Conservation (phyloP, 2,113 vertebrate species). For the Dasyprocta punctata region DNA sequence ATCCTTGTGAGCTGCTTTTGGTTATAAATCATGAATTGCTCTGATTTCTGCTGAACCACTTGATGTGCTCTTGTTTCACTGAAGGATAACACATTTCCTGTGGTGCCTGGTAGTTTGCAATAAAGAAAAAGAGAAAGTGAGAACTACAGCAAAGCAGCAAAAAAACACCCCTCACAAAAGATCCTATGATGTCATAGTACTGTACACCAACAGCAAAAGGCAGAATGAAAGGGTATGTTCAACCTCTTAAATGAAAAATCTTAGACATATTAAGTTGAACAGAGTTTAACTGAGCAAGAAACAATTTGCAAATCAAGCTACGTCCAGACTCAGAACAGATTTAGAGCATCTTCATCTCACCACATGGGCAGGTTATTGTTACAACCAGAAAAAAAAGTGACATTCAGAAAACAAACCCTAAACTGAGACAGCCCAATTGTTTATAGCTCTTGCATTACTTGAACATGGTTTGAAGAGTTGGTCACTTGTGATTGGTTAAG, state of each 20-base stretch:
- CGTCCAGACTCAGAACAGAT: background rate
- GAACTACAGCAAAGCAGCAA: background rate
- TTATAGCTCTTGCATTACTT: background rate
- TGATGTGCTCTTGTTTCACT: conserved; percentile 96
- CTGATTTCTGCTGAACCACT: conserved; percentile 93
- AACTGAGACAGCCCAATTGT: background rate
- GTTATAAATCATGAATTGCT: conserved; percentile 95
- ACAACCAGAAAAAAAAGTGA: background rate
- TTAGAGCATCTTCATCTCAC: background rate
- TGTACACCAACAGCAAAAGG: background rate
- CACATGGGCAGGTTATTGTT: background rate
- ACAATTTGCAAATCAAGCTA: background rate
- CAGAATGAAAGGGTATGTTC: background rate
- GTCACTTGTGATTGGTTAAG: background rate
- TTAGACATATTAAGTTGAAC: background rate
- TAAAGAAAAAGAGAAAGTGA: conserved; percentile 6
- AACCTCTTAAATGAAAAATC: background rate
- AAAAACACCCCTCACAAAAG: background rate
- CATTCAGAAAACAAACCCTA: background rate
- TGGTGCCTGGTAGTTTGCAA: conserved; percentile 87
- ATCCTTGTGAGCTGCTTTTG: conserved; percentile 96
- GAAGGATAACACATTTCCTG: conserved; percentile 95
- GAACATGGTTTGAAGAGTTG: background rate
- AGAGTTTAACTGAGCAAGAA: background rate
- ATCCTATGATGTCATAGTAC: background rate